These are phyloP conservation scores for Rhyacichthys aspro DNA, from an alignment of 2,797 vertebrate genomes.

Conservation along the genomic window DNA sequence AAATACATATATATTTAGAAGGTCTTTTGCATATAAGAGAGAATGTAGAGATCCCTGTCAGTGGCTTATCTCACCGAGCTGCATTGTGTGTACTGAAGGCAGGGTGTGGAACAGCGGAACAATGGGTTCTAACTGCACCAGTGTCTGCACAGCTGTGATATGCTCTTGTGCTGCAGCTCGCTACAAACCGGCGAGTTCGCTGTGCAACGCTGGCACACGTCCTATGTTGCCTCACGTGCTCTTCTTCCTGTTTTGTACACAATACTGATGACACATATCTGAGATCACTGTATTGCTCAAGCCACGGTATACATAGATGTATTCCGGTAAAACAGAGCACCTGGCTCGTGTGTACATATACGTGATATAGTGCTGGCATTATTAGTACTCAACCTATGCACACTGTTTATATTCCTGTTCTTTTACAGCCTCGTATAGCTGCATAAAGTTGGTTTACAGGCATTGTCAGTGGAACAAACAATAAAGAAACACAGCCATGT, in stretches of 20 bases:
- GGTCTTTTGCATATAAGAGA: not conserved
- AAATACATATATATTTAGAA: not conserved
- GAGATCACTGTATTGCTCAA: slow-evolving; percentile 10
- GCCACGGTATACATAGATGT: slow-evolving; percentile 11
- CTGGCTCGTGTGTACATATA: slow-evolving; percentile 3
- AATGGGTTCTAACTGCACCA: slow-evolving; percentile 16
- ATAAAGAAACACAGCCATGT: too few relatives aligned
- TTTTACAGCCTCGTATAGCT: too few relatives aligned
- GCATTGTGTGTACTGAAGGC: slow-evolving; percentile 14
- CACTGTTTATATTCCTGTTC: not conserved
- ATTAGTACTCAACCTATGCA: slow-evolving; percentile 10
- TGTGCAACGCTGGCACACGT: slow-evolving; percentile 1
- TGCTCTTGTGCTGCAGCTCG: slow-evolving; percentile 5
- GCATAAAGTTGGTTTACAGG: too few relatives aligned
- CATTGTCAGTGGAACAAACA: too few relatives aligned
- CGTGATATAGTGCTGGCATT: slow-evolving; percentile 31
- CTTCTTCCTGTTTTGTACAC: not conserved
- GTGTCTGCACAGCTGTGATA: slow-evolving; percentile 34
- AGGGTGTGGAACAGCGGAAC: slow-evolving; percentile 17
- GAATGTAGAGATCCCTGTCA: not conserved
- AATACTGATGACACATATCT: not conserved
- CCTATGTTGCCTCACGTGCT: slow-evolving; percentile 1
- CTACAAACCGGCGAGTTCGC: slow-evolving; percentile 9
- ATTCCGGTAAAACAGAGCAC: slow-evolving; percentile 20
- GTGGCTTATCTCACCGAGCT: slow-evolving; percentile 18